Conservation (phyloP, 2,888 invertebrate genomes). For the Sarcophaga subvicina region DNA sequence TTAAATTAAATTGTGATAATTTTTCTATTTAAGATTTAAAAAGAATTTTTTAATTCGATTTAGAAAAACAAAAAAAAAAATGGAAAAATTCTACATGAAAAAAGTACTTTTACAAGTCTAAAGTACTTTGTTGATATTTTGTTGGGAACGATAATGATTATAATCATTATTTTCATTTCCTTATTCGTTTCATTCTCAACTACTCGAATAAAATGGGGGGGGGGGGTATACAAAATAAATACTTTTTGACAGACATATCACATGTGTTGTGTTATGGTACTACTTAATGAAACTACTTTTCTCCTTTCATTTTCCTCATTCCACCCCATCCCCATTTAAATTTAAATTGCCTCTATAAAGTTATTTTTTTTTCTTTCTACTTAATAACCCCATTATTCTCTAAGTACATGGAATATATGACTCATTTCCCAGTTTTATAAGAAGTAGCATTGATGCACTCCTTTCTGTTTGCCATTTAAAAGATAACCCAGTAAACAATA, state of each 20-base stretch:
- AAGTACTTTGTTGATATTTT: constrained; percentile 6
- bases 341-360: constrained; percentile 45
- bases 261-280: background rate
- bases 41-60: background rate
- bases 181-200: constrained; percentile 16
- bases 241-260: constrained; percentile 20
- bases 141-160: constrained; percentile 34
- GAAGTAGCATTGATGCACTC: constrained; percentile 31
- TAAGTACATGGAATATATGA: constrained; percentile 51
- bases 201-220: background rate
- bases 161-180: background rate
- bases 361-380: background rate
- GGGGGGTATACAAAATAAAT: background rate
- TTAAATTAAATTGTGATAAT: background rate
- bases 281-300: constrained; percentile 9
- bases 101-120: background rate
- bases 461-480: background rate
- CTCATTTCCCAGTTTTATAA: constrained; percentile 39
- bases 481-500: background rate
- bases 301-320: too few relatives aligned
- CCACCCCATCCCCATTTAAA: constrained; percentile 22
- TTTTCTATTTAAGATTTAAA: background rate
- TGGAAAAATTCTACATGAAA: background rate
- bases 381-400: constrained; percentile 20
- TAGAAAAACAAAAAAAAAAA: background rate